Evolutionary conservation across 2,113 vertebrate genomes (phyloP), one percentile per base, ranked within the genome.

Genomic region (Apistogramma diplotaenia): DNA sequence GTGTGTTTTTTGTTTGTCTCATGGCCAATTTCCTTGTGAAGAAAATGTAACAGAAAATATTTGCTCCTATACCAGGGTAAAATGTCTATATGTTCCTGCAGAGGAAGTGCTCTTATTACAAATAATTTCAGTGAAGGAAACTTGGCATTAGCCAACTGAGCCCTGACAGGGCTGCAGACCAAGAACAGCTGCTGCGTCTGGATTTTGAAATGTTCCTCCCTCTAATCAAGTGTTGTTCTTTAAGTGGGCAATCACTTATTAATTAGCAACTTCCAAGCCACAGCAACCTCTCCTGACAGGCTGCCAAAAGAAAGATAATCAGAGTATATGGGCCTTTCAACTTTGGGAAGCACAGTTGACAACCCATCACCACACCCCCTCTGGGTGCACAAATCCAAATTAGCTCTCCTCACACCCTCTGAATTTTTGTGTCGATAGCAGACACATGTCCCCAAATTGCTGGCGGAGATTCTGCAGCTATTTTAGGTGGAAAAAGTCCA

Each of bases 401-500:
- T 73, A 82, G 6, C 80, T 81, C 55, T 51, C 3, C 54, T 61
- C 55, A n/a, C 74, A 33, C 73, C 60, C 35, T 15, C 23, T 6
- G 19, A 85, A 56, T 70, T 72, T 76, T 31, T 71, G 76, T 16
- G 23, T 43, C 60, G 19, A 70, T 53, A 23, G 80, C 35, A 83
- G 35, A 31, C 16, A 6, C 65, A 51, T 31, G 65, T 70, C 43
- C 65, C 65, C 18, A 8, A 51, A 54, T 18, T 23, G 18, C 16
- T 8, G 25, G 40, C 19, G 18, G n/a, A 35, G 18, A 61, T 4
- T 43, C 23, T 57, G 21, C 10, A 3, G 59, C 40, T 70, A 23
- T 62, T 53, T 19, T 65, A 9, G 21, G 23, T 33, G 37, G 60
- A 49, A 74, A 59, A 16, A 51, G 18, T 23, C 23, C 6, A 74